Percentiles rank a stretch among this genome's conserved stretches.
Evolutionary conservation across 2,113 vertebrate species (phyloP).

Genomic region (Ammodramus savannarum): DNA sequence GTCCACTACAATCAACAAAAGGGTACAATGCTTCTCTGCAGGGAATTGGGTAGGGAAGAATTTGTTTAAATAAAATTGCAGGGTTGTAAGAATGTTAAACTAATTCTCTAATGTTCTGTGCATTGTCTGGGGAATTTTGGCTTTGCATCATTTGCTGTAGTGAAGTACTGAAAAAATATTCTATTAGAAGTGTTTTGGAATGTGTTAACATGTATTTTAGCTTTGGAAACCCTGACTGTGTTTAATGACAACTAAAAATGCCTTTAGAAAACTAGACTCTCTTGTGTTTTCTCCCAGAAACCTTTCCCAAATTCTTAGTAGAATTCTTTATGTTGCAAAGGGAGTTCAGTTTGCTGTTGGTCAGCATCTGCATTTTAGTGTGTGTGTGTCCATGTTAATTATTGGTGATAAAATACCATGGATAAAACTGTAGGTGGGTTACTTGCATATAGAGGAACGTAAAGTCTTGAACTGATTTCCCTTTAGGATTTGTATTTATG

Average conservation of each 20-base stretch:
- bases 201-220: slow-evolving; percentile 54
- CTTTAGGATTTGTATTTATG: neutral
- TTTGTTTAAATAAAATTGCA: slow-evolving; percentile 80
- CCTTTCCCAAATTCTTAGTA: neutral
- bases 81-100: slow-evolving; percentile 73
- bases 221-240: slow-evolving; percentile 37
- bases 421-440: neutral
- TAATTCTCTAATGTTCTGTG: slow-evolving; percentile 71
- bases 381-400: neutral
- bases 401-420: neutral
- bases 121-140: slow-evolving; percentile 61
- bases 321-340: neutral
- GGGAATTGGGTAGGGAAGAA: slow-evolving; percentile 67
- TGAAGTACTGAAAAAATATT: slow-evolving; percentile 63
- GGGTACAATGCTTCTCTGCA: slow-evolving; percentile 69
- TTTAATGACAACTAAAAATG: slow-evolving; percentile 38
- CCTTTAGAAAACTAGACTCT: neutral
- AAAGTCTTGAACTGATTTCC: neutral
- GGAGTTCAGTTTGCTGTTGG: neutral
- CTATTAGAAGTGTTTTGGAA: slow-evolving; percentile 59
- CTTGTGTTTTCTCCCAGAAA: neutral
- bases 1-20: slow-evolving; percentile 83
- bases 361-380: neutral
- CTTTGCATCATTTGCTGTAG: slow-evolving; percentile 64
- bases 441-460: neutral